phyloP scores from a whole-genome alignment of 2,888 invertebrate genomes.

The Oligia strigilis region DNA sequence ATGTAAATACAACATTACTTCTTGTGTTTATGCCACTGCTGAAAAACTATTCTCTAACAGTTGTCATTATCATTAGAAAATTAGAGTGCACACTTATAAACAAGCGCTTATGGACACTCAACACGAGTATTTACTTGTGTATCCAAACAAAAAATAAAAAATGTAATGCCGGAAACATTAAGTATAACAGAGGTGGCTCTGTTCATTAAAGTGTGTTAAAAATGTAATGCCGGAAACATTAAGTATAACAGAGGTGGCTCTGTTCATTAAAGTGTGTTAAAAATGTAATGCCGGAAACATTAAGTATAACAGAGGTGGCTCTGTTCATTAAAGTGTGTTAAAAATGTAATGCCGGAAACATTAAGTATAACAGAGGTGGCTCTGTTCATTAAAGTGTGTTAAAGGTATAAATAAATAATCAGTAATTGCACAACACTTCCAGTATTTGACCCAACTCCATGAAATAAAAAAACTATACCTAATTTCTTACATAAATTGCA shows the following conservation, averaged over 20 bases:
- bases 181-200: background rate
- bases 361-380: background rate
- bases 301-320: background rate
- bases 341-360: background rate
- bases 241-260: background rate
- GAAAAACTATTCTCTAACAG: background rate
- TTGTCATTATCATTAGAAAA: background rate
- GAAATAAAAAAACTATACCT: too few species aligned
- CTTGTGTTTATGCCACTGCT: background rate
- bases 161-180: background rate
- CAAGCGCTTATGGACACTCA: background rate
- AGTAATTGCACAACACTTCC: background rate
- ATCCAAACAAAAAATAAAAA: slow-evolving; percentile 14
- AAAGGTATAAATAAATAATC: background rate
- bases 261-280: slow-evolving; percentile 8
- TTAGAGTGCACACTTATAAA: background rate
- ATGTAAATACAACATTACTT: too few species aligned
- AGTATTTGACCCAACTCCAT: background rate
- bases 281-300: background rate
- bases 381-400: background rate
- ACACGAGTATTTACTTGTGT: background rate
- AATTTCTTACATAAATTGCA: too few species aligned
- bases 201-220: background rate
- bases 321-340: slow-evolving; percentile 1
- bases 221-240: background rate